phyloP scores from a whole-genome alignment of 2,888 invertebrate genomes.

The Neuroscelio doddi region DNA sequence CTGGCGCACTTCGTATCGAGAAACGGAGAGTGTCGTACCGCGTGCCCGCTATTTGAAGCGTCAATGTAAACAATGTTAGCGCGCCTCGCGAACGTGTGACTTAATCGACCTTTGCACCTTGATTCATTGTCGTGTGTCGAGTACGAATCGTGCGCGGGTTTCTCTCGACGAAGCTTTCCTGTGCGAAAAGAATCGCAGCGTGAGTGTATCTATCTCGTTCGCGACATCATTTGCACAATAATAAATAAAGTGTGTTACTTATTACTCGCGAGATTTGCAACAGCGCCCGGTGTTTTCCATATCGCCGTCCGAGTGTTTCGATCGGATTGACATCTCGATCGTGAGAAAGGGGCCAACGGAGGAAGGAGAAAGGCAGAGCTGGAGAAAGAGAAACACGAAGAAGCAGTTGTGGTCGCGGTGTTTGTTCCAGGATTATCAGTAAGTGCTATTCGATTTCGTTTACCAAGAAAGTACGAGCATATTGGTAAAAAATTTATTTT shows the following conservation, averaged over 20 bases:
- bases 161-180: not conserved
- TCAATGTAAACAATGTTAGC: not conserved
- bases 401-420: not conserved
- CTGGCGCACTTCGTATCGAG: not conserved
- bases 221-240: too few species aligned
- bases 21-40: not conserved
- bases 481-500: too few species aligned
- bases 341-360: conserved; percentile 9
- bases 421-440: conserved; percentile 1
- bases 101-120: not conserved
- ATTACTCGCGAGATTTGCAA: not conserved
- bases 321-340: conserved; percentile 8
- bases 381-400: conserved; percentile 6
- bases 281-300: not conserved
- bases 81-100: conserved; percentile 1
- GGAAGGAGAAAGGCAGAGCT: conserved; percentile 3
- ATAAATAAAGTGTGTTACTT: too few species aligned
- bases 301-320: conserved; percentile 1
- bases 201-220: not conserved
- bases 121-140: not conserved
- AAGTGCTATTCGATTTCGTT: conserved; percentile 8
- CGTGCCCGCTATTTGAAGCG: not conserved
- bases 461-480: too few species aligned
- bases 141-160: not conserved
- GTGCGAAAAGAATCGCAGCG: not conserved